Evolutionary conservation across 2,888 invertebrate species (phyloP).

Genomic region (Smittia aterrima): DNA sequence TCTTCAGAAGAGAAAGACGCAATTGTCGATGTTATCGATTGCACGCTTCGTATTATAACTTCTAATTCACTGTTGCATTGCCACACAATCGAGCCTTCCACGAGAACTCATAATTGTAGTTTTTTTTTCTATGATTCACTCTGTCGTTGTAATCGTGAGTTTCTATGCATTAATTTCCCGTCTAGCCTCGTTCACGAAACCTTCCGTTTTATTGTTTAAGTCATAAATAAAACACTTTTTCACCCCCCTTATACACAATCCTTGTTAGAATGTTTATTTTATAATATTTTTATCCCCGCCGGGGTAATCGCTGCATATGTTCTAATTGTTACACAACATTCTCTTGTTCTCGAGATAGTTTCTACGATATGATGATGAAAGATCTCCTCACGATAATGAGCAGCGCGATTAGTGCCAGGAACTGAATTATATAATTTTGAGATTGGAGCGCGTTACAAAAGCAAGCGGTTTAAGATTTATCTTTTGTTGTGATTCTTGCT

Average conservation of each 20-base stretch:
- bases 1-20: too few species aligned
- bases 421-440: too few species aligned
- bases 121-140: not conserved
- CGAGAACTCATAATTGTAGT: not conserved
- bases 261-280: too few species aligned
- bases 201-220: not conserved
- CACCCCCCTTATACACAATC: not conserved
- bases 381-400: too few species aligned
- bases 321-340: not conserved
- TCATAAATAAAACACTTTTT: conserved; percentile 11
- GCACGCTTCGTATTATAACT: not conserved
- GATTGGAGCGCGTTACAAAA: too few species aligned
- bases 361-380: too few species aligned
- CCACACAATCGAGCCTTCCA: not conserved
- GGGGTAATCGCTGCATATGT: conserved; percentile 3
- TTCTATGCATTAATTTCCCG: not conserved
- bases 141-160: not conserved
- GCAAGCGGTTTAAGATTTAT: too few species aligned
- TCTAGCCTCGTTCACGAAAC: not conserved
- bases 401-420: too few species aligned
- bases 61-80: conserved; percentile 3
- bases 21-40: too few species aligned
- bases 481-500: too few species aligned
- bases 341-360: not conserved
- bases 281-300: not conserved